Evolutionary conservation across 2,113 vertebrate species (phyloP).

Genomic region (Heteronetta atricapilla): DNA sequence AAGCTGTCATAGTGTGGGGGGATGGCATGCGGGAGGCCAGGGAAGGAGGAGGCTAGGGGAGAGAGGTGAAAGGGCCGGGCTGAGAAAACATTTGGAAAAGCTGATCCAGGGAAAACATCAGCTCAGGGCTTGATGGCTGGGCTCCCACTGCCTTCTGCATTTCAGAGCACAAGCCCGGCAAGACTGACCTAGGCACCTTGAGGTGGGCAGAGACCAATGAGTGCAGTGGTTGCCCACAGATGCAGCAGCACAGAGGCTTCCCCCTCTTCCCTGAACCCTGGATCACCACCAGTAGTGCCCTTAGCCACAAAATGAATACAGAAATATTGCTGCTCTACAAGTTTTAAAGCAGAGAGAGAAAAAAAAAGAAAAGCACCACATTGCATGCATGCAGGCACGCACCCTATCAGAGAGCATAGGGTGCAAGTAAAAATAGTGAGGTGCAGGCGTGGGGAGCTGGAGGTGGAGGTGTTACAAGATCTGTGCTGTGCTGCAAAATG

Average conservation of each 20-base stretch:
- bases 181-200: background rate
- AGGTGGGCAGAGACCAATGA: background rate
- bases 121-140: background rate
- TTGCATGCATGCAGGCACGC: fast-evolving
- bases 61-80: background rate
- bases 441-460: background rate
- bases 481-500: background rate
- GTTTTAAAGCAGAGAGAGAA: background rate
- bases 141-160: background rate
- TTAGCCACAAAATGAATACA: background rate
- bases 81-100: background rate
- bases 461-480: background rate
- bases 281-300: background rate
- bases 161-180: background rate
- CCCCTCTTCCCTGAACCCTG: fast-evolving
- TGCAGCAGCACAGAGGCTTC: fast-evolving
- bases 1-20: background rate
- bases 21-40: background rate
- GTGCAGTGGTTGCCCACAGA: fast-evolving
- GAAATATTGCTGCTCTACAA: background rate
- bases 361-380: background rate
- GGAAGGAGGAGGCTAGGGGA: background rate
- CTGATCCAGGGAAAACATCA: background rate
- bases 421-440: background rate
- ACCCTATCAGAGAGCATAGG: fast-evolving